Percentiles rank a stretch among this genome's conserved stretches.
phyloP scores from a whole-genome alignment of 2,888 invertebrate species.

The Agrochola lychnidis region DNA sequence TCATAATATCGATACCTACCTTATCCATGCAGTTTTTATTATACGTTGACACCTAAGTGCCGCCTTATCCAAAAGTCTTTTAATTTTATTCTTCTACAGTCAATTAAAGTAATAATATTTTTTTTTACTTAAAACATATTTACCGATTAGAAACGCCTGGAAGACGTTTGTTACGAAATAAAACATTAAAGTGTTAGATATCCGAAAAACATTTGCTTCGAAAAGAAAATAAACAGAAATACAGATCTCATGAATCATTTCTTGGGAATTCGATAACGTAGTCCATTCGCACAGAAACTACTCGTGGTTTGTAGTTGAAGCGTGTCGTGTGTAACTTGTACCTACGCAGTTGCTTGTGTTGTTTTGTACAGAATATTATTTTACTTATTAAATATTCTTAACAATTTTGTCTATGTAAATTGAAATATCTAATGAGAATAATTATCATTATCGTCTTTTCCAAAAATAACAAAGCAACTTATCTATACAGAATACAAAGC shows the following conservation, averaged over 20 bases:
- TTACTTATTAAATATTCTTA: neutral
- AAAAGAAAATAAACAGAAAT: slow-evolving; percentile 19
- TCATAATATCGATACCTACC: neutral
- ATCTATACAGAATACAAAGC: neutral
- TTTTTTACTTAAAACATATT: neutral
- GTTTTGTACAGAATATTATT: neutral
- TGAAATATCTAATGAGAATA: neutral
- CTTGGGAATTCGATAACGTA: slow-evolving; percentile 19
- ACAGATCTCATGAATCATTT: slow-evolving; percentile 22
- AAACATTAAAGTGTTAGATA: neutral
- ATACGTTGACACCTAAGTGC: no score
- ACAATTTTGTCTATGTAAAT: no score
- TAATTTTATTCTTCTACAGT: neutral
- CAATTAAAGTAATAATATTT: neutral
- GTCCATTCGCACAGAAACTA: slow-evolving; percentile 13
- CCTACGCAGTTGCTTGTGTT: neutral
- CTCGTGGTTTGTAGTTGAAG: slow-evolving; percentile 2
- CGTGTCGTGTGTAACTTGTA: neutral
- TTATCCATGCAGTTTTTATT: neutral
- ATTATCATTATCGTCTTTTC: neutral
- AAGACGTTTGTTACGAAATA: neutral
- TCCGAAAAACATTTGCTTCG: neutral
- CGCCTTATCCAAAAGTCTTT: neutral
- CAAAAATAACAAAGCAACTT: neutral
- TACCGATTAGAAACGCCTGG: neutral